Conservation (phyloP, 2,113 vertebrate genomes). For the Equus przewalskii region DNA sequence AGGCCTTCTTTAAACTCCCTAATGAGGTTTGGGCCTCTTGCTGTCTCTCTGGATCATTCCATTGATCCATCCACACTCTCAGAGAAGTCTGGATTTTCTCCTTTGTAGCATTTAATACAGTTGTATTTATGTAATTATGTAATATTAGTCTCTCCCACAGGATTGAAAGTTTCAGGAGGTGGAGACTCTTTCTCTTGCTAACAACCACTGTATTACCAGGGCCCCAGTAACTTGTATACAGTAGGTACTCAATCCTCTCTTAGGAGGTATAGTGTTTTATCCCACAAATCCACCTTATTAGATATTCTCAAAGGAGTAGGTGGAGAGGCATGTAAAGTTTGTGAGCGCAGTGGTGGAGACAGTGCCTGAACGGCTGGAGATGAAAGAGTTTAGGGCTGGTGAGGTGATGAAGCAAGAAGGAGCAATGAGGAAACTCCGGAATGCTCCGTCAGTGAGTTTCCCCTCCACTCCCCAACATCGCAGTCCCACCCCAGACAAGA, state of each 20-base stretch:
- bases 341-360: constrained; percentile 37
- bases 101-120: constrained; percentile 34
- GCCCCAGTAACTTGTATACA: neutral
- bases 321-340: neutral
- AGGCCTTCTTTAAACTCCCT: neutral
- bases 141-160: neutral
- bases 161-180: neutral
- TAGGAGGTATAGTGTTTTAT: neutral
- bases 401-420: neutral
- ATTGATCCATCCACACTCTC: neutral
- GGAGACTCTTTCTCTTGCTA: neutral
- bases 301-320: neutral
- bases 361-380: neutral
- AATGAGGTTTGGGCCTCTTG: neutral
- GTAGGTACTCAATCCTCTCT: neutral
- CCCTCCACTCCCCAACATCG: neutral
- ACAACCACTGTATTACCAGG: neutral
- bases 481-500: neutral
- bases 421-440: neutral
- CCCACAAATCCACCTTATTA: neutral
- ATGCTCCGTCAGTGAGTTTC: neutral
- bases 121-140: neutral
- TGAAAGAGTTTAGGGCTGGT: neutral
- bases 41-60: neutral
- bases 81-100: neutral